Base-by-base conservation (phyloP, 2,888 invertebrate species). In the Tipula vernalis region DNA sequence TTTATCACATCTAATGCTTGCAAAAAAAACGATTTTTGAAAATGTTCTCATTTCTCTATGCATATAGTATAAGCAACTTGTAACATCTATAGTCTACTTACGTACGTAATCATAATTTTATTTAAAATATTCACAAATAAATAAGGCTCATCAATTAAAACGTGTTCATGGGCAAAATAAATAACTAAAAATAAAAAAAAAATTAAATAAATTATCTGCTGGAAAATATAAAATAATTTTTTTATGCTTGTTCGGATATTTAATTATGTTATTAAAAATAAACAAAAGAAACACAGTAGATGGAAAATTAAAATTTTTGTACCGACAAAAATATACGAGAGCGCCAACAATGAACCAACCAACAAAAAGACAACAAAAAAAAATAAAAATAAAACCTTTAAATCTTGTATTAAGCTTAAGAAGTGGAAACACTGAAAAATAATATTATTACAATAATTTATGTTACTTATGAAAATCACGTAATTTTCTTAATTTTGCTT, bases 81-180 rank as follows among this genome's bases (percentile, higher is more conserved):
- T 51, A 51, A 51, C 51, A 51, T 44, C 15, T 51, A 5, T 51
- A 44, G 44, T 44, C 12, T 44, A 15, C 28, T 28, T 28, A 28
- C 28, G 28, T 28, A 28, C n/a, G 6, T 51, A 51, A 51, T 51
- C 51, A 51, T 51, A 71, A 71, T 71, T 71, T 71, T 71, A 71
- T 28, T 71, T 71, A 10, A 71, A 71, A 71, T 28, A 28, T 28
- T 28, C 2, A n/a, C 28, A 28, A 1, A 28, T 71, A 28, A 71
- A 71, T 71, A 71, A 71, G 71, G 71, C 71, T 71, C 71, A 71
- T 71, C 71, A 71, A 71, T 71, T 71, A 71, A 71, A 71, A 71
- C 10, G 28, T 71, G 28, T 71, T 71, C 71, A 71, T 28, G 71
- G 28, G 28, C 28, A 28, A 28, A 28, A 28, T 28, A 13, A 28